phyloP scores from a whole-genome alignment of 2,113 vertebrate genomes.

The Onychostoma macrolepis region DNA sequence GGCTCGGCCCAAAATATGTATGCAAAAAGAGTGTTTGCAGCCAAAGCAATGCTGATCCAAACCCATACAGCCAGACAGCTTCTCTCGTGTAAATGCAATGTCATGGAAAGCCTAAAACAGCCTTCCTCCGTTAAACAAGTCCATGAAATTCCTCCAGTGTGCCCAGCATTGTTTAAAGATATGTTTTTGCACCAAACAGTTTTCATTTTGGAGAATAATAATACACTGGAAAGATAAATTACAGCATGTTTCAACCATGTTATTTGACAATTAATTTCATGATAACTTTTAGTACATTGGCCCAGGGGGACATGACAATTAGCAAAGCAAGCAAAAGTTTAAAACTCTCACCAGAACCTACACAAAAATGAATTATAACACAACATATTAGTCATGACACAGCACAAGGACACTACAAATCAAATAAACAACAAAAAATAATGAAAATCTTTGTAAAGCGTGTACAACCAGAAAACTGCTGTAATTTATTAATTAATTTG shows the following conservation, averaged over 20 bases:
- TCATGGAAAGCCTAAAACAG: slow-evolving; percentile 14
- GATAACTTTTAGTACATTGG: neutral
- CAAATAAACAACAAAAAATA: neutral
- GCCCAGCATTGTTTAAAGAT: neutral
- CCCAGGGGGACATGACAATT: neutral
- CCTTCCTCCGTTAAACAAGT: neutral
- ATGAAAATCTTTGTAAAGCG: neutral
- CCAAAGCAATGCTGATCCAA: neutral
- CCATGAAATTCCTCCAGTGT: neutral
- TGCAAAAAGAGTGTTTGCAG: neutral
- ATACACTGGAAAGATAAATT: neutral
- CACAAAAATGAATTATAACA: too few relatives aligned
- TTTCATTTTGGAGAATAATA: neutral
- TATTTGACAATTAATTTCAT: neutral
- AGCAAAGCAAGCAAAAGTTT: neutral
- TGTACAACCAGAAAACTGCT: neutral
- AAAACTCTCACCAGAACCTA: neutral
- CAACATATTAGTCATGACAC: neutral
- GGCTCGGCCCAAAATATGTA: neutral
- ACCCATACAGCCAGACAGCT: neutral
- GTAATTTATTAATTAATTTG: neutral
- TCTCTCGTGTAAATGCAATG: neutral
- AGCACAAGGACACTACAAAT: neutral
- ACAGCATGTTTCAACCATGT: neutral
- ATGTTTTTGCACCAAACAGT: neutral